phyloP scores from a whole-genome alignment of 2,797 vertebrate genomes.

The Cossypha niveicapilla region DNA sequence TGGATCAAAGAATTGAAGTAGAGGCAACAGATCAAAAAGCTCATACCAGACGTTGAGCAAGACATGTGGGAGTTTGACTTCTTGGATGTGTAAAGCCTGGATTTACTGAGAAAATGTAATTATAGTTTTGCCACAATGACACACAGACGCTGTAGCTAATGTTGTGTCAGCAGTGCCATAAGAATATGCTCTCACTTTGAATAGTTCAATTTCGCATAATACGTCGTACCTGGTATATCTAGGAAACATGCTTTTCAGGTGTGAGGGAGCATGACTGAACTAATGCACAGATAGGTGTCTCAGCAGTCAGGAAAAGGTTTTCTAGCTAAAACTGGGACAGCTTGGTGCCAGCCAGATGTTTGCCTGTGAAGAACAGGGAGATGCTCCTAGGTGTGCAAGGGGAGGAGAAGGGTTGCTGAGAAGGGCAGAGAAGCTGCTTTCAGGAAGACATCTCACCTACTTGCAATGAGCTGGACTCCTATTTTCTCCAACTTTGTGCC shows the following conservation, averaged over 20 bases:
- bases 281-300: background rate
- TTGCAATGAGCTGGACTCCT: background rate
- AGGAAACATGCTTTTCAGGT: slow-evolving; percentile 33
- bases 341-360: background rate
- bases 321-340: background rate
- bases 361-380: accelerated
- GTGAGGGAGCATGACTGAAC: background rate
- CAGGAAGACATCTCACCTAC: background rate
- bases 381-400: accelerated
- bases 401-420: background rate
- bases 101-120: slow-evolving; percentile 52
- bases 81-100: slow-evolving; percentile 36
- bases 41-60: slow-evolving; percentile 19
- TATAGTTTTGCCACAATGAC: slow-evolving; percentile 55
- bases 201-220: slow-evolving; percentile 9
- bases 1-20: slow-evolving; percentile 37
- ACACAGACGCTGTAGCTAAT: background rate
- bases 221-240: background rate
- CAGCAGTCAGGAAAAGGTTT: background rate
- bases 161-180: slow-evolving; percentile 52
- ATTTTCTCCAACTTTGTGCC: background rate
- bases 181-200: slow-evolving; percentile 27
- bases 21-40: slow-evolving; percentile 50
- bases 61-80: slow-evolving; percentile 46
- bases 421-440: background rate